Base-by-base conservation (phyloP, 1,140 invertebrate species). In the Dreissena rostriformis region DNA sequence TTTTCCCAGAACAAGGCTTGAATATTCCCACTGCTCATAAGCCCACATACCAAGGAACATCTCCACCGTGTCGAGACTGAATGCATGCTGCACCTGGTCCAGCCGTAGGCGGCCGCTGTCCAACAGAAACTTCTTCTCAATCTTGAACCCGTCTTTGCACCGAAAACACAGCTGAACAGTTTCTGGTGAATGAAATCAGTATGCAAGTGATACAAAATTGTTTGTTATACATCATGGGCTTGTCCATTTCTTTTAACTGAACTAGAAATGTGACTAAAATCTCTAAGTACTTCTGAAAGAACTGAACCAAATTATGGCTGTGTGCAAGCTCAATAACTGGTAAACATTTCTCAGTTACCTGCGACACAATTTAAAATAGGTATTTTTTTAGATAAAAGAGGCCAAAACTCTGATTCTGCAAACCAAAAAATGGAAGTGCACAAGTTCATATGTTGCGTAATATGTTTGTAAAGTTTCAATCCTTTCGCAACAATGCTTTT, bases 31-130 rank as follows among this genome's bases (percentile, higher is more conserved):
- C 22, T n/a, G 17, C 57, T n/a, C 4, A n/a, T 61, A 5, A n/a
- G 57, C 57, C 17, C 7, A 66, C 86, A 73, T 86, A 92, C 91
- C 91, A 63, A 92, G 86, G 49, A 86, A 82, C 12, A 92, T 86
- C 75, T 91, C 91, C 28, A 92, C 83, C 15, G 88, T 90, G 12
- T 80, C 52, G 28, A 92, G 84, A 39, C 87, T 86, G 78, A 92
- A 92, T 14, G 90, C 86, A 26, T 86, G 70, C 74, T 88, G 89
- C 15, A 92, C 49, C 52, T 86, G 63, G 0, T 91, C 91, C 63
- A 91, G 77, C 63, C 90, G 84, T 17, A 92, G 71, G 65, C 91
- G 74, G 15, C 91, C 90, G 80, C 89, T 89, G 84, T 92, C 91
- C 57, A 92, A 70, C 4, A 92, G 86, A 74, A 92, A 92, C 2